Percentiles rank a stretch among this genome's conserved stretches.
Evolutionary conservation across 2,888 invertebrate species (phyloP).

Genomic region (Tanytarsus gracilentus): DNA sequence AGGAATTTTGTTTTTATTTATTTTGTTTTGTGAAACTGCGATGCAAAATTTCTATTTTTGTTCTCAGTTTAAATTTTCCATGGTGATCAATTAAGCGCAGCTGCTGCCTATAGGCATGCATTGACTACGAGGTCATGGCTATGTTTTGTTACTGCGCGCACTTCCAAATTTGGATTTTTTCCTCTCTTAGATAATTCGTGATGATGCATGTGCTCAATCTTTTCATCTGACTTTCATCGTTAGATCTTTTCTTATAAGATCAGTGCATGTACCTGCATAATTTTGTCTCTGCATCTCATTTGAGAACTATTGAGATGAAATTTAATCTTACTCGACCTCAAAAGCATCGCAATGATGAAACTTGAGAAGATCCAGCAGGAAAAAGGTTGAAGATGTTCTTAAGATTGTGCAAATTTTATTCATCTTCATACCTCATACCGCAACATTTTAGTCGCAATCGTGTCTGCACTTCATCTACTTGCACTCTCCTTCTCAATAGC

Average conservation of each 20-base stretch:
- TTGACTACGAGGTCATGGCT: not conserved
- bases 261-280: conserved; percentile 5
- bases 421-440: too few relatives aligned
- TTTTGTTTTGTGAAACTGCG: too few relatives aligned
- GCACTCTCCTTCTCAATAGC: too few relatives aligned
- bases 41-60: not conserved
- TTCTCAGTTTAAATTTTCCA: not conserved
- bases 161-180: not conserved
- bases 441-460: too few relatives aligned
- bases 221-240: not conserved
- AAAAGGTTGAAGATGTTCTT: too few relatives aligned
- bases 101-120: not conserved
- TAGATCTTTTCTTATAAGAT: conserved; percentile 1
- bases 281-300: not conserved
- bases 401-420: too few relatives aligned
- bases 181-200: not conserved
- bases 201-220: not conserved
- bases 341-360: not conserved
- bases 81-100: not conserved
- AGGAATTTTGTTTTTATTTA: too few relatives aligned
- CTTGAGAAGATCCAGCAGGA: too few relatives aligned
- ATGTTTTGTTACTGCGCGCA: not conserved
- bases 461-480: too few relatives aligned
- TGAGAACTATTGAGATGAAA: not conserved
- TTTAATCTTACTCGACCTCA: not conserved